Conservation (phyloP, 1,140 invertebrate genomes). For the Rhyzopertha dominica region DNA sequence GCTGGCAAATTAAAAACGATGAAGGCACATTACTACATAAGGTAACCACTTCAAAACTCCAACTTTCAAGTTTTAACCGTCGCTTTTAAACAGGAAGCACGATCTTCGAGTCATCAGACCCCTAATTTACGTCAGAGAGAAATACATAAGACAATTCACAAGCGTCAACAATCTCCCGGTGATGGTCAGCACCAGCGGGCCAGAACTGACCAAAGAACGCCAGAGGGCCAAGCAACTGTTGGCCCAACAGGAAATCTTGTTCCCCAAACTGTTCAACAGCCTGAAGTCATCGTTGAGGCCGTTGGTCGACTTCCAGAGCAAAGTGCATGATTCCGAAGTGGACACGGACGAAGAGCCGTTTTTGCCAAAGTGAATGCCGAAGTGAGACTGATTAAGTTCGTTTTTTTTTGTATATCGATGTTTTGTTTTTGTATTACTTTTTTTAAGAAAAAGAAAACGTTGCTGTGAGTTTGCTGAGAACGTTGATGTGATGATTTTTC, state of each 20-base stretch:
- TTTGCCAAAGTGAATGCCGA: slow-evolving; percentile 1
- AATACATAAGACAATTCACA: slow-evolving; percentile 63
- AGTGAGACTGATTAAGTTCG: no score
- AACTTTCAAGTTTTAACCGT: slow-evolving; percentile 10
- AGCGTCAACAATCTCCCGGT: slow-evolving; percentile 62
- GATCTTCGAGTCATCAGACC: slow-evolving; percentile 81
- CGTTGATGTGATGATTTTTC: no score
- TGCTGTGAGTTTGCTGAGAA: no score
- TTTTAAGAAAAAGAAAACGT: no score
- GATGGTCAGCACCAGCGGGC: slow-evolving; percentile 54
- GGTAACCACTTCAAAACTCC: slow-evolving; percentile 43
- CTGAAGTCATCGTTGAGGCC: slow-evolving; percentile 65
- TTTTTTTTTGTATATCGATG: no score
- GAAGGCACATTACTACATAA: slow-evolving; percentile 76
- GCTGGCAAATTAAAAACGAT: slow-evolving; percentile 72
- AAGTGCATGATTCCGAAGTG: slow-evolving; percentile 20
- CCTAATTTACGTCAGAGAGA: slow-evolving; percentile 81
- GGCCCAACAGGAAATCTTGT: slow-evolving; percentile 69
- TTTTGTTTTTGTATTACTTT: no score
- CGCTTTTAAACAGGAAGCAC: slow-evolving; percentile 59
- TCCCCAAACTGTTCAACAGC: slow-evolving; percentile 65
- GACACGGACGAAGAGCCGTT: slow-evolving; percentile 7
- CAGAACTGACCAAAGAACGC: slow-evolving; percentile 52
- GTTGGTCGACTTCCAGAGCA: slow-evolving; percentile 56
- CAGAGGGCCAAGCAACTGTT: slow-evolving; percentile 66